These are phyloP conservation scores for Cacatua alba DNA, from an alignment of 2,113 vertebrate genomes.

Conservation along the genomic window DNA sequence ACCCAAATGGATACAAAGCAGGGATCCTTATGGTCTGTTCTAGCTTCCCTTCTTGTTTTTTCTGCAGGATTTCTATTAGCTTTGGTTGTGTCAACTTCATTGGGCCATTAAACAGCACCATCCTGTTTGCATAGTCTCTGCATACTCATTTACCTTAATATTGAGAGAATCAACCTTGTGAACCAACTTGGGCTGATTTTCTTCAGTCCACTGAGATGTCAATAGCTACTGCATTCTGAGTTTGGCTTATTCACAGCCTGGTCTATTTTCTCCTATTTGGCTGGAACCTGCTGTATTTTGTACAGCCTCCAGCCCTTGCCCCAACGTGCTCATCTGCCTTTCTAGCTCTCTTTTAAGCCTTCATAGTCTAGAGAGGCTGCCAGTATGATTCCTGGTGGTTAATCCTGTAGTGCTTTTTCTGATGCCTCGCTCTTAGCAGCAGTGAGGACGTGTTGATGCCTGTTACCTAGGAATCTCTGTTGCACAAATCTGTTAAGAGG, in stretches of 20 bases:
- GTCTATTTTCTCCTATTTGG: background rate
- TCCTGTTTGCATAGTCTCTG: background rate
- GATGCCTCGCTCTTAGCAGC: background rate
- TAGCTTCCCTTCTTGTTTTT: background rate
- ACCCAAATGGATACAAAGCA: background rate
- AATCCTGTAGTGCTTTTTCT: background rate
- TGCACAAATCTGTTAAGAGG: background rate
- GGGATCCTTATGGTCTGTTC: background rate
- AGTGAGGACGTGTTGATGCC: background rate
- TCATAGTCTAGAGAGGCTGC: background rate
- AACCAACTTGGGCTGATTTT: background rate
- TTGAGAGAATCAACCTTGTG: background rate
- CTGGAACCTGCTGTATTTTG: background rate
- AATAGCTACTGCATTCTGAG: background rate
- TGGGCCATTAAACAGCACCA: background rate
- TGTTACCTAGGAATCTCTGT: constrained; percentile 9
- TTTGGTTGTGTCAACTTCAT: background rate
- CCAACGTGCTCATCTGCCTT: background rate
- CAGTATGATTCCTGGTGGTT: background rate
- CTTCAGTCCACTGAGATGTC: background rate
- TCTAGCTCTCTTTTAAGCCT: background rate
- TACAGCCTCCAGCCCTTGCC: constrained; percentile 4
- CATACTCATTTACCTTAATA: background rate
- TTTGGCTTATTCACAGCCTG: background rate
- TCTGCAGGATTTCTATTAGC: background rate